Evolutionary conservation across 1,140 invertebrate species (phyloP), one percentile per base, ranked within the genome.

Genomic region (Neodiprion fabricii): DNA sequence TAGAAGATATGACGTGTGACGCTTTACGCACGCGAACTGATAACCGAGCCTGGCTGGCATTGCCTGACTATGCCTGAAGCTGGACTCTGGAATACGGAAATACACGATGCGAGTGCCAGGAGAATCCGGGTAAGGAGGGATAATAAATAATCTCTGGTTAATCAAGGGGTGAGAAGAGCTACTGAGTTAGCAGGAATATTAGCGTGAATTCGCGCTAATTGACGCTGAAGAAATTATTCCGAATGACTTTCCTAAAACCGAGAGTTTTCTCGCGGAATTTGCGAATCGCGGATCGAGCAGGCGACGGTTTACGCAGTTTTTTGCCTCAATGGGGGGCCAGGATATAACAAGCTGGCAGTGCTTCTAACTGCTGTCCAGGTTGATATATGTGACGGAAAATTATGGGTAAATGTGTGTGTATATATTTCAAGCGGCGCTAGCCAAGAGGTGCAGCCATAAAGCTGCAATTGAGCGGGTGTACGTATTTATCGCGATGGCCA

Each of bases 311-410:
- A 61, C 53, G 9, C 53, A 61, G 53, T 61, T 61, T 61, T 17
- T 61, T 5, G 11, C 8, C 5, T 69, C 5, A 3, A 7, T 69
- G 21, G 10, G 67, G 67, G 67, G 61, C 47, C 74, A 50, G 69
- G 83, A 85, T 88, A 40, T 40, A 89, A 89, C 87, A 88, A 89
- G 87, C 87, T 88, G 85, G 83, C 87, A 87, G 82, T 81, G 83
- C 73, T 85, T 87, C 85, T 85, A 87, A 87, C 85, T 87, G 87
- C 86, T 84, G 86, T 82, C 86, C 79, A 74, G 76, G 75, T 68
- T 87, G 86, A 88, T 87, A 84, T 86, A 87, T 86, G 86, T 86
- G 85, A 88, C 85, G 86, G 86, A 87, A 88, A 88, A 87, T 87
- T 87, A 84, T 83, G 82, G 81, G 77, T 80, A 83, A 86, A 82